These are phyloP conservation scores for Scaptodrosophila latifasciaeformis DNA, from an alignment of 2,888 invertebrate species.

Conservation along the genomic window DNA sequence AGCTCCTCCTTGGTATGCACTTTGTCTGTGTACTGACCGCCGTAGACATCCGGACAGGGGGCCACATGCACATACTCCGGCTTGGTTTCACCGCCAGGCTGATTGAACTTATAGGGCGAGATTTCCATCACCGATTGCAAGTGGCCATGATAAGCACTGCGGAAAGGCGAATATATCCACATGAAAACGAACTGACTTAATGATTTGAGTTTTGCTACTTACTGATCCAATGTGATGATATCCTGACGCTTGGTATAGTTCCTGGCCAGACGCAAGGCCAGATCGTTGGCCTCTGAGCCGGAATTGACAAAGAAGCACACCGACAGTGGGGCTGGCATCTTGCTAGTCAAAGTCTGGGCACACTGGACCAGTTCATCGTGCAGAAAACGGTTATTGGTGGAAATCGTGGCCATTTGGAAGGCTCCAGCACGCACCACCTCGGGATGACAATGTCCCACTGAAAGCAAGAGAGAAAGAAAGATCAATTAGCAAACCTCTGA, in stretches of 20 bases:
- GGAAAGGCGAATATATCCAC: slow-evolving; percentile 39
- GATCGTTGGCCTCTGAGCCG: slow-evolving; percentile 98
- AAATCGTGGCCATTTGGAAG: slow-evolving; percentile 92
- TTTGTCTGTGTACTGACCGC: slow-evolving; percentile 87
- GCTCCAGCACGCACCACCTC: slow-evolving; percentile 92
- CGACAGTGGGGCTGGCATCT: slow-evolving; percentile 87
- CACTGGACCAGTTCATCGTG: slow-evolving; percentile 96
- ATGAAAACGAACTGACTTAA: no score
- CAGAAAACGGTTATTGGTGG: slow-evolving; percentile 96
- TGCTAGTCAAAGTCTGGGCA: slow-evolving; percentile 87
- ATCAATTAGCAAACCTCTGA: slow-evolving; percentile 7
- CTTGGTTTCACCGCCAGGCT: slow-evolving; percentile 87
- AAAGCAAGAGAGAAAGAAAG: slow-evolving; percentile 54
- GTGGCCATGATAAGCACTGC: slow-evolving; percentile 99
- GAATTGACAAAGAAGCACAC: slow-evolving; percentile 98
- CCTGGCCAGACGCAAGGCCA: slow-evolving; percentile 92
- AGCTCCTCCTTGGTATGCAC: slow-evolving; percentile 81
- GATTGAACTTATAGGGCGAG: slow-evolving; percentile 98
- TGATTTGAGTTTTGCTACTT: slow-evolving; percentile 76
- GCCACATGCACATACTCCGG: slow-evolving; percentile 93
- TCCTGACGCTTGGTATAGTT: slow-evolving; percentile 92
- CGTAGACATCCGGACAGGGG: slow-evolving; percentile 93
- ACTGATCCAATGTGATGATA: slow-evolving; percentile 97
- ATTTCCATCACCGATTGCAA: slow-evolving; percentile 96
- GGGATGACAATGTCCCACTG: slow-evolving; percentile 99